phyloP scores from a whole-genome alignment of 1,140 invertebrate genomes.

The Bombus haemorrhoidalis region DNA sequence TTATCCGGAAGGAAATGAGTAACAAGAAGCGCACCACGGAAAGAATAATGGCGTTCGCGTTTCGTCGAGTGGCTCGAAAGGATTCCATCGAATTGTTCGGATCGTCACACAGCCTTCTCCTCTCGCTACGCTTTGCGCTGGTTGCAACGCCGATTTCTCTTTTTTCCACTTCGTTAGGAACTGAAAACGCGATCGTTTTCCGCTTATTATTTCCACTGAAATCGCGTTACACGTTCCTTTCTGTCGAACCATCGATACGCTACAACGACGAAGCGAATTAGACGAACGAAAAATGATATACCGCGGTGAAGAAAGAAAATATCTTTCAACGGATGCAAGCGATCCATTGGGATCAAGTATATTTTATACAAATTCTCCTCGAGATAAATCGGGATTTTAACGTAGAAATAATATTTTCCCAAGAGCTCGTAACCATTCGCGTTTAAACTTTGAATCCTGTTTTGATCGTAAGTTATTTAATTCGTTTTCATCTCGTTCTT shows the following conservation, averaged over 20 bases:
- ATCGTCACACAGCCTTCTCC: neutral
- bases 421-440: neutral
- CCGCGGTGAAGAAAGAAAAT: neutral
- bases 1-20: neutral
- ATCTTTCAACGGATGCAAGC: neutral
- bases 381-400: neutral
- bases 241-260: neutral
- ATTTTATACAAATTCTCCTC: neutral
- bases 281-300: neutral
- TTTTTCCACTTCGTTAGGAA: conserved; percentile 2
- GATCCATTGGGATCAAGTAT: neutral
- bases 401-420: neutral
- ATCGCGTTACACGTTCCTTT: neutral
- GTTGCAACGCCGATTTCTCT: neutral
- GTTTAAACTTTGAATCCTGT: neutral
- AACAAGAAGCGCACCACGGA: neutral
- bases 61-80: neutral
- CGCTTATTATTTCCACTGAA: conserved; percentile 23
- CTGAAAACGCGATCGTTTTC: conserved; percentile 6
- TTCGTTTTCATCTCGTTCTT: neutral
- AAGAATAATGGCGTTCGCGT: conserved; percentile 27
- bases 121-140: neutral
- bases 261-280: neutral
- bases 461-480: neutral
- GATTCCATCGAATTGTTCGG: neutral